Percentiles rank a stretch among this genome's conserved stretches.
Conservation (phyloP, 2,797 vertebrate species). For the Acanthurus lineatus region DNA sequence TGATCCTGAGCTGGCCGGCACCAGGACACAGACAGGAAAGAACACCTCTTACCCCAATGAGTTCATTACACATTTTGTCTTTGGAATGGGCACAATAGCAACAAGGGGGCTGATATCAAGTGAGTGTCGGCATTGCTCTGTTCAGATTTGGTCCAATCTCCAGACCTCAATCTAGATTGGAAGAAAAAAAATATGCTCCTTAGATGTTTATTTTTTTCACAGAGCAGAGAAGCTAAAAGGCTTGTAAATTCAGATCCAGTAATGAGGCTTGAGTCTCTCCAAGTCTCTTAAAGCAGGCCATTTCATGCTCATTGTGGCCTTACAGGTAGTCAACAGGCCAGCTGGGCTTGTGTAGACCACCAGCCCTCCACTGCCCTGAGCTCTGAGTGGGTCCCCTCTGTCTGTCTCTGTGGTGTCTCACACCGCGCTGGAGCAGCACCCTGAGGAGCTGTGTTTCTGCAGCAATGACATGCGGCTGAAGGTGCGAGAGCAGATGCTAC, state of each 20-base stretch:
- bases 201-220: conserved; percentile 48
- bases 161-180: conserved; percentile 58
- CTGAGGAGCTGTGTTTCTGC: conserved; percentile 94
- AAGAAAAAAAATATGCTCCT: conserved; percentile 53
- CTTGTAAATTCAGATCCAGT: conserved; percentile 69
- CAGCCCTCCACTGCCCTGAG: conserved; percentile 60
- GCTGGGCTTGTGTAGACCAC: conserved; percentile 46
- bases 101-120: conserved; percentile 61
- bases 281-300: conserved; percentile 61
- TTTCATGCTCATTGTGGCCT: conserved; percentile 57
- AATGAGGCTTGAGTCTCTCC: conserved; percentile 59
- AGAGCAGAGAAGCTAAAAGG: conserved; percentile 55
- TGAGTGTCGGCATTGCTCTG: conserved; percentile 62
- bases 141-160: conserved; percentile 73
- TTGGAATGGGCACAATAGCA: conserved; percentile 73
- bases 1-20: conserved; percentile 77
- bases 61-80: conserved; percentile 74
- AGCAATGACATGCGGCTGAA: conserved; percentile 98
- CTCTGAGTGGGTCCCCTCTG: conserved; percentile 43
- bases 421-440: conserved; percentile 87
- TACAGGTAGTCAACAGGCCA: conserved; percentile 56
- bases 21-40: conserved; percentile 76
- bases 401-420: conserved; percentile 60
- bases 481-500: conserved; percentile 92
- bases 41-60: conserved; percentile 70